Evolutionary conservation across 2,797 vertebrate species (phyloP), one percentile per base, ranked within the genome.

Genomic region (Pempheris klunzingeri): DNA sequence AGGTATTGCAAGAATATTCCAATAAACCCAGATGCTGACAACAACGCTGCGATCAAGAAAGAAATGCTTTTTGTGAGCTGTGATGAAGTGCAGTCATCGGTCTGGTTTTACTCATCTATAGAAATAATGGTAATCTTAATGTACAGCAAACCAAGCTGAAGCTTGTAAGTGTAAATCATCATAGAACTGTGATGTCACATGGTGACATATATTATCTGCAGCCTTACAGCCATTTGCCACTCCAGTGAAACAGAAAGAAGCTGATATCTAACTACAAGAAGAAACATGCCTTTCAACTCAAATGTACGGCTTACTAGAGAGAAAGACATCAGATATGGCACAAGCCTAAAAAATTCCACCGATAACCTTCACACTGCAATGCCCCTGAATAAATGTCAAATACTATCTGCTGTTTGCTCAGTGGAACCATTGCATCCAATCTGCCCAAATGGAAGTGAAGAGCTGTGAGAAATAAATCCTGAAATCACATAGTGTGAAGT

Each of bases 331-430:
- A 93, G 91, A 93, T 93, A 93, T 89, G 91, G 88, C 92, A 91
- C 86, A 89, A 90, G 92, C 89, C 92, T 91, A 90, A 91, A 91
- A 89, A 90, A 92, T 91, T 90, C 81, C 78, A 62, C 83, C 72
- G 92, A 94, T 95, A 94, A 95, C 94, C 92, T 94, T 95, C 94
- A 94, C 89, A 92, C 88, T 78, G 85, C 85, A 86, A 72, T 90
- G 90, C 88, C 86, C 91, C 93, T 90, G 92, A 94, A 93, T 95
- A 95, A 94, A 95, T 95, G 94, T 94, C 93, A 95, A 89, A 90
- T 78, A 75, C 91, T 94, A 94, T 95, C 94, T 94, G 75, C 90
- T 92, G 90, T 94, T 94, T 94, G 92, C 87, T 91, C 90, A 86
- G 84, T 81, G 85, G 87, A 92, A 90, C 88, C 82, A 83, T 83